A percentile compares a stretch with the other conserved stretches of the same genome.
Conservation (phyloP, 35 echinoderm and acorn worm genomes). For the Heliocidaris erythrogramma region DNA sequence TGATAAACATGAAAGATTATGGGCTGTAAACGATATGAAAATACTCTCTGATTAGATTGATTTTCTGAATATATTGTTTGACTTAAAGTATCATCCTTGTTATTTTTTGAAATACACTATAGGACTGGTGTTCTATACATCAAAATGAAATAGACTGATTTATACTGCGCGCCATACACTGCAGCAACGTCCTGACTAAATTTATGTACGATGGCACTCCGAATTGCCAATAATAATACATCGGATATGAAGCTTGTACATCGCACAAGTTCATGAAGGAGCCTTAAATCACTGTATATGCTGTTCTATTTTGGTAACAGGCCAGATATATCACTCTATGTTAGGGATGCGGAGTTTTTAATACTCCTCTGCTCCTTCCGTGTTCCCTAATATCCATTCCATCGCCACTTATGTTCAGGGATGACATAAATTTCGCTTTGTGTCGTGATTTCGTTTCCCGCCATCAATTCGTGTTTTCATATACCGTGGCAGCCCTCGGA, state of each 20-base stretch:
- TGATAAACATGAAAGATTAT: no score
- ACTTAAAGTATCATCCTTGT: no score
- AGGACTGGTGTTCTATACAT: no score
- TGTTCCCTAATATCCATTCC: background rate
- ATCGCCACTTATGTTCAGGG: constrained; percentile 8
- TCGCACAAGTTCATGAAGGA: background rate
- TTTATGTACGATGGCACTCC: background rate
- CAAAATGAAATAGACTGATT: background rate
- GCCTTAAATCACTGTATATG: background rate
- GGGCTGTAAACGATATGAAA: no score
- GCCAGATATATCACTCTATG: background rate
- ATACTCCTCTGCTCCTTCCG: background rate
- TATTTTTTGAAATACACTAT: no score
- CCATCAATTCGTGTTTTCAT: background rate
- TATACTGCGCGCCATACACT: background rate
- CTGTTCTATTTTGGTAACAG: background rate
- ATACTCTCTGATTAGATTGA: no score
- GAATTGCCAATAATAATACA: background rate
- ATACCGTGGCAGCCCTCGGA: background rate
- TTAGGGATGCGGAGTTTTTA: background rate
- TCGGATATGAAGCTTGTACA: background rate
- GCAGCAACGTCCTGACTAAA: background rate
- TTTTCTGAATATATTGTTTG: no score
- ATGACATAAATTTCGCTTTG: constrained; percentile 10
- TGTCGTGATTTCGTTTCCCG: background rate